These are phyloP conservation scores for Drosophila repleta DNA, from an alignment of 1,140 invertebrate species.

Conservation along the genomic window DNA sequence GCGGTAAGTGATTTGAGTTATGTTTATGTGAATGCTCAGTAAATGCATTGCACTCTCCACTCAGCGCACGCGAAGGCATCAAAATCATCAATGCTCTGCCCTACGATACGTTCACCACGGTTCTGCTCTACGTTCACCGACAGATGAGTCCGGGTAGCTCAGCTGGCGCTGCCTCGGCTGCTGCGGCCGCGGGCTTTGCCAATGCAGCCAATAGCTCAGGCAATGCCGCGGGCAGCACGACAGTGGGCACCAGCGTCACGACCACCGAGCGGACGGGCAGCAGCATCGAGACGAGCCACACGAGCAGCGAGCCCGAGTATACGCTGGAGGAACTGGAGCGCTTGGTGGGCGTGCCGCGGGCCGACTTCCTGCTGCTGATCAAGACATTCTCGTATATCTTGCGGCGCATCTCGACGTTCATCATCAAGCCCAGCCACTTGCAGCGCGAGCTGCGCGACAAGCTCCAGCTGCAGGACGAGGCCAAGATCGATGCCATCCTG, in stretches of 20 bases:
- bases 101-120: conserved; percentile 79
- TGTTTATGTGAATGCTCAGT: background rate
- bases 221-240: background rate
- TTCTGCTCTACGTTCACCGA: conserved; percentile 79
- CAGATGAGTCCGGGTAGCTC: conserved; percentile 70
- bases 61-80: conserved; percentile 81
- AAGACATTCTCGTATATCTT: conserved; percentile 83
- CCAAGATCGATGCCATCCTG: conserved; percentile 83
- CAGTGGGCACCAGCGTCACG: conserved; percentile 65
- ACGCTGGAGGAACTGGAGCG: conserved; percentile 78
- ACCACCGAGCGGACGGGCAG: conserved; percentile 62
- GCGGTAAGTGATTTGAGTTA: conserved; percentile 40
- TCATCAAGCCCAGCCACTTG: conserved; percentile 78
- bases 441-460: conserved; percentile 80
- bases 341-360: conserved; percentile 74
- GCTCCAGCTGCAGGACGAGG: conserved; percentile 77
- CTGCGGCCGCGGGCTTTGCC: conserved; percentile 6
- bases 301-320: conserved; percentile 67
- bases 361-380: conserved; percentile 77
- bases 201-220: conserved; percentile 7
- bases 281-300: conserved; percentile 36
- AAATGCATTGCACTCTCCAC: background rate
- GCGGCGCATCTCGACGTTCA: conserved; percentile 80
- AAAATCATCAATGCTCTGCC: conserved; percentile 82
- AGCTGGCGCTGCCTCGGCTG: conserved; percentile 4